These are phyloP conservation scores for Neolamprologus sp. DNA, from an alignment of 2,113 vertebrate genomes.

Conservation along the genomic window DNA sequence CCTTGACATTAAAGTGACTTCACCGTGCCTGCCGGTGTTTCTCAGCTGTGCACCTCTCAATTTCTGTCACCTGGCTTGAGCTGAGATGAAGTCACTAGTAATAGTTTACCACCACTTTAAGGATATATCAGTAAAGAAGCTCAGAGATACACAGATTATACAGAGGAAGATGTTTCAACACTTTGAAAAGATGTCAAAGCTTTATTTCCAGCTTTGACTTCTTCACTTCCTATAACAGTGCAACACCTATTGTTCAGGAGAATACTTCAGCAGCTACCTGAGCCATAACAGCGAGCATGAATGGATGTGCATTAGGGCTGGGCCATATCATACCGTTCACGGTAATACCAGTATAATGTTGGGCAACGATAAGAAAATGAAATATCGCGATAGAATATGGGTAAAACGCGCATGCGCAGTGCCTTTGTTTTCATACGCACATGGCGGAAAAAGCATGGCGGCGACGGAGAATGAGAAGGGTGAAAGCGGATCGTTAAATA, in stretches of 20 bases:
- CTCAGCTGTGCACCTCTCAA: not conserved
- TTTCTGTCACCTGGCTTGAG: not conserved
- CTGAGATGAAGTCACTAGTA: not conserved
- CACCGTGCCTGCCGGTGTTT: not conserved
- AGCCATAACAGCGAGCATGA: not conserved
- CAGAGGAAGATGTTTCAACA: not conserved
- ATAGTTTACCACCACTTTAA: not conserved
- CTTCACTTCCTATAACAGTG: not conserved
- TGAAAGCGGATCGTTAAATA: rapidly evolving
- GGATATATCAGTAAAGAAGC: not conserved
- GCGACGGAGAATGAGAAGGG: rapidly evolving
- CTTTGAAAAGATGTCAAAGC: not conserved
- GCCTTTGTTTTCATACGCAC: not conserved
- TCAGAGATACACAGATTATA: not conserved
- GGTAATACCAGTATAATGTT: not conserved
- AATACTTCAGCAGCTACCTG: not conserved
- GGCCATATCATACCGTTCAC: not conserved
- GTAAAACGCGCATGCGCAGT: rapidly evolving
- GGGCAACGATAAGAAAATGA: not conserved
- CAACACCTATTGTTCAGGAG: not conserved
- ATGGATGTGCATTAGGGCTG: not conserved
- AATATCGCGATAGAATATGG: not conserved
- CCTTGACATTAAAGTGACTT: not conserved
- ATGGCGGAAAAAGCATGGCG: not conserved
- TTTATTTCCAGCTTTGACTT: not conserved